Evolutionary conservation across 2,888 invertebrate species (phyloP).

Genomic region (Magallana nippona): DNA sequence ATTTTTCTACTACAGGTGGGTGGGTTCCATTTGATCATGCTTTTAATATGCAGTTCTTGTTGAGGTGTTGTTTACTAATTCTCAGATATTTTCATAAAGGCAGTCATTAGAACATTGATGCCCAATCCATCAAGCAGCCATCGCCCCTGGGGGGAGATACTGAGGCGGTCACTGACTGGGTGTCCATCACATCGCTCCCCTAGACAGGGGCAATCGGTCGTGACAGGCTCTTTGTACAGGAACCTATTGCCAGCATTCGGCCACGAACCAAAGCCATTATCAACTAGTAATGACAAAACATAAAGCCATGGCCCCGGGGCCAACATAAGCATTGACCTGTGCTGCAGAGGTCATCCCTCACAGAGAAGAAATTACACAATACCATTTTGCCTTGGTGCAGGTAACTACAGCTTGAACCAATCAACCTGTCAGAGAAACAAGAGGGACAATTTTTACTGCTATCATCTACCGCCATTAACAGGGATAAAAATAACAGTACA

Average conservation of each 20-base stretch:
- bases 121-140: slow-evolving; percentile 2
- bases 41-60: not conserved
- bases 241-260: slow-evolving; percentile 6
- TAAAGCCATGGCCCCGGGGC: slow-evolving; percentile 34
- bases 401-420: slow-evolving; percentile 31
- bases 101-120: slow-evolving; percentile 8
- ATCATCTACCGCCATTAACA: slow-evolving; percentile 10
- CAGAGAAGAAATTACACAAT: slow-evolving; percentile 18
- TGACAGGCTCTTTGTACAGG: slow-evolving; percentile 32
- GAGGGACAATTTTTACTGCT: slow-evolving; percentile 21
- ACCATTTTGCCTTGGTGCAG: not conserved
- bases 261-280: slow-evolving; percentile 37
- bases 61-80: slow-evolving; percentile 10
- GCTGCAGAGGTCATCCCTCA: slow-evolving; percentile 26
- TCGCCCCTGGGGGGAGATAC: not conserved
- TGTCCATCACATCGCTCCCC: not conserved
- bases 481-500: slow-evolving; percentile 29
- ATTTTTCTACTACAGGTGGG: not conserved
- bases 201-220: slow-evolving; percentile 2
- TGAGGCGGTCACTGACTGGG: slow-evolving; percentile 11
- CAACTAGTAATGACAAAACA: slow-evolving; percentile 29
- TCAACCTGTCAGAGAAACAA: slow-evolving; percentile 22
- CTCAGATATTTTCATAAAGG: slow-evolving; percentile 7
- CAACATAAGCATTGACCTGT: slow-evolving; percentile 39
- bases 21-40: not conserved